Evolutionary conservation across 2,888 invertebrate species (phyloP), one percentile per base, ranked within the genome.

Genomic region (Chaitophorus viminalis): DNA sequence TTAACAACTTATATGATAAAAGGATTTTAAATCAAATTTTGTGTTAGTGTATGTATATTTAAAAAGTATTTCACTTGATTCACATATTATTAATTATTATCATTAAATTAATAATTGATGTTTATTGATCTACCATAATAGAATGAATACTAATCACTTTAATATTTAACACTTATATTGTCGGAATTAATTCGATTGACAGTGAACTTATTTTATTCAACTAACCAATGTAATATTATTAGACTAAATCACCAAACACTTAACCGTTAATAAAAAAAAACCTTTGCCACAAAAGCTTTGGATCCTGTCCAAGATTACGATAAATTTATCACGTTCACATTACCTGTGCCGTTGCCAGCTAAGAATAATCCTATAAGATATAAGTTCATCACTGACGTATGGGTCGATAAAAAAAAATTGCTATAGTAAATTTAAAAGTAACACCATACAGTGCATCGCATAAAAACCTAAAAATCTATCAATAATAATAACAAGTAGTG

Each of bases 301-400:
- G 86, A 87, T 39, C 52, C 72, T 60, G 54, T 87, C 86, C 86
- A 87, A 79, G 72, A 87, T 74, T 46, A 86, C 78, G 85, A 86
- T 87, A 87, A 87, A 87, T 87, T 87, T 87, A 87, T 87, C 86
- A 79, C 79, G 46, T 87, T 54, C 79, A 25, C 86, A 79, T 79
- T 79, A 79, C 86, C 86, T 87, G 79, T 72, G 54, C 74, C 14
- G 36, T 60, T 87, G 86, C 79, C 79, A 79, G 79, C 79, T 74
- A 25, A 74, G 79, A 87, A 87, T 79, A 87, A 74, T 65, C 39
- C 39, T 83, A 65, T 76, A 76, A 76, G 84, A 29, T 83, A 65
- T 76, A 76, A 76, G 84, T 76, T 84, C 84, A 76, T 25, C 65
- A 65, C 75, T 84, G 76, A 84, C 76, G 65, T 76, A 84, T n/a